Evolutionary conservation across 2,113 vertebrate species (phyloP), one percentile per base, ranked within the genome.

Genomic region (Pseudolaguvia tuberculata): DNA sequence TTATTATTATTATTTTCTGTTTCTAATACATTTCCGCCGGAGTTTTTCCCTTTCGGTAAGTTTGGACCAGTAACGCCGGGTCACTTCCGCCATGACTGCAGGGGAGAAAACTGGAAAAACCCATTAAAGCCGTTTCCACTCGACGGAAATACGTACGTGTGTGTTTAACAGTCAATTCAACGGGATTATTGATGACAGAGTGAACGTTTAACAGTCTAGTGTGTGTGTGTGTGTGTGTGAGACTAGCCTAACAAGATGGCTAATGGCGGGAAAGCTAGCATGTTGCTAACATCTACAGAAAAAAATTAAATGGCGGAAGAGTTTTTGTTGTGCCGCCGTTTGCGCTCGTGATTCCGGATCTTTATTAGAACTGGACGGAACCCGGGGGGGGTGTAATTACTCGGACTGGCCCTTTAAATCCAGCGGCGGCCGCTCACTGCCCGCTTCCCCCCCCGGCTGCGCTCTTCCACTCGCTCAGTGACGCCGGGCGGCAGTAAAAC

Each of bases 201-300:
- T n/a, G 23, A 23, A 6, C 13, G 9, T 31, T 51, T 51, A 12
- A 20, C 12, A 15, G 9, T 3, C 4, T 10, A 10, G 4, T 42
- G 13, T n/a, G 23, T 12, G 25, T 13, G 23, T 55, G 18, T 8
- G 52, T 55, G 13, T 21, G 17, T 55, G 7, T 15, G 53, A 2
- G 8, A 31, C 23, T 7, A 21, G 17, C 18, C 1, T n/a, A n/a
- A 29, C 50, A 47, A 6, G 52, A 29, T 18, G n/a, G 5, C 14
- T 72, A 48, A 72, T 58, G 70, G 70, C 70, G 70, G 70, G 70
- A 72, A 48, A 27, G 70, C 23, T 58, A 58, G 70, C 70, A 9
- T 3, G 2, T 6, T 4, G 42, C 70, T 58, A 48, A 58, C 15
- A 55, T 47, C 55, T 11, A 18, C 14, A 57, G 20, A 70, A 56